phyloP scores from a whole-genome alignment of 1,140 invertebrate species.

The Aphis craccivora region DNA sequence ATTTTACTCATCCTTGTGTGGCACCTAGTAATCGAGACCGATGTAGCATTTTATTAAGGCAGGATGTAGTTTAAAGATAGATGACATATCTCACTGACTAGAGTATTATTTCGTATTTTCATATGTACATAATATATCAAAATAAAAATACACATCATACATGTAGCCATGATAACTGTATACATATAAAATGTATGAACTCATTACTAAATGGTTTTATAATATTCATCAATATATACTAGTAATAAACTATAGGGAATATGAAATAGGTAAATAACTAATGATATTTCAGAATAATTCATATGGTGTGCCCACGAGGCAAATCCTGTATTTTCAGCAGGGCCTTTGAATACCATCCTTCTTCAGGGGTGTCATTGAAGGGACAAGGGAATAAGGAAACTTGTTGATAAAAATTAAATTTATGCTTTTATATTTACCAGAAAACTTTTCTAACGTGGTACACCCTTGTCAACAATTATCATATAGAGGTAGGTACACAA shows the following conservation, averaged over 20 bases:
- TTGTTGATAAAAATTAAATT: no score
- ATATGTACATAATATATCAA: neutral
- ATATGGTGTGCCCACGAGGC: neutral
- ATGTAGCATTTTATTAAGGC: neutral
- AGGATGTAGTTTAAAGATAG: neutral
- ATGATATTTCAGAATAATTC: neutral
- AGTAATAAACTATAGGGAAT: neutral
- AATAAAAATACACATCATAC: neutral
- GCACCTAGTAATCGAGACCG: neutral
- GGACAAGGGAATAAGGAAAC: no score
- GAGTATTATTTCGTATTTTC: neutral
- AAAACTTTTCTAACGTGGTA: neutral
- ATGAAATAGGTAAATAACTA: neutral
- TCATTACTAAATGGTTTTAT: neutral
- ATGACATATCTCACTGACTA: neutral
- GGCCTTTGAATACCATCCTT: neutral
- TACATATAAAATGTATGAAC: no score
- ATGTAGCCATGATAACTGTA: no score
- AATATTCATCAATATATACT: no score
- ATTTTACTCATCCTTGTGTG: neutral
- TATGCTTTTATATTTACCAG: neutral
- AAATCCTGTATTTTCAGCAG: no score
- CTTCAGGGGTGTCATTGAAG: no score
- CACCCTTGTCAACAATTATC: neutral
- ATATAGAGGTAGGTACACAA: no score